Evolutionary conservation across 2,113 vertebrate genomes (phyloP), one percentile per base, ranked within the genome.

Genomic region (Sinosuthora webbiana): DNA sequence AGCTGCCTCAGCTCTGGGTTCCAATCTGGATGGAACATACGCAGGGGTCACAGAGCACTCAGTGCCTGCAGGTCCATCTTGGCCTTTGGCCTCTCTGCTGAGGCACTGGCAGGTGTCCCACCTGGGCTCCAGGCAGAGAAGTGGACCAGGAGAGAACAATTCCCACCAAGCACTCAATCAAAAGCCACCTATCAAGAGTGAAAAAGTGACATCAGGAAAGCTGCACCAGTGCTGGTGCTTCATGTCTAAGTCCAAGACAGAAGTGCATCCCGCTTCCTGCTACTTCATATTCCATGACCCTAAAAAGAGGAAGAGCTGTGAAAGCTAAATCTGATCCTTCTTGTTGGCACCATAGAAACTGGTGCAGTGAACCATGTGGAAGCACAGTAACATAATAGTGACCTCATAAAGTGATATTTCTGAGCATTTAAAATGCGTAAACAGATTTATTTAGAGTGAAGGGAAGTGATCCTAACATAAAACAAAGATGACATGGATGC

Each of bases 391-490:
- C 17, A 21, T 52, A 84, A 86, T 4, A 65, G 37, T 11, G 2
- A 60, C 21, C 30, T 64, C 79, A 50, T 93, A 88, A 95, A 94
- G 68, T 81, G 93, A 64, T 94, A 95, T 90, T 94, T 94, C 87
- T 70, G 68, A 85, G 74, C 42, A 44, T 63, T 93, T 79, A 33
- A 70, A 88, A 64, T 78, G 73, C 77, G 60, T 92, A 92, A 94
- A 92, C 64, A 78, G 56, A 70, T 88, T 81, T 85, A 39, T 80
- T 73, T 70, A 39, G 30, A 90, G 21, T 12, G 39, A 93, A 90
- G 50, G 24, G 17, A 92, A 85, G 53, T 27, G 76, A 70, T 85
- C 56, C 75, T 64, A 75, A 75, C 76, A 75, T 86, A 78, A 78
- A 37, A 64, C 39, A 69, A 74, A 94, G 39, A 69, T n/a, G 15